These are phyloP conservation scores for Drosophila pandora DNA, from an alignment of 1,140 invertebrate genomes.

Conservation along the genomic window DNA sequence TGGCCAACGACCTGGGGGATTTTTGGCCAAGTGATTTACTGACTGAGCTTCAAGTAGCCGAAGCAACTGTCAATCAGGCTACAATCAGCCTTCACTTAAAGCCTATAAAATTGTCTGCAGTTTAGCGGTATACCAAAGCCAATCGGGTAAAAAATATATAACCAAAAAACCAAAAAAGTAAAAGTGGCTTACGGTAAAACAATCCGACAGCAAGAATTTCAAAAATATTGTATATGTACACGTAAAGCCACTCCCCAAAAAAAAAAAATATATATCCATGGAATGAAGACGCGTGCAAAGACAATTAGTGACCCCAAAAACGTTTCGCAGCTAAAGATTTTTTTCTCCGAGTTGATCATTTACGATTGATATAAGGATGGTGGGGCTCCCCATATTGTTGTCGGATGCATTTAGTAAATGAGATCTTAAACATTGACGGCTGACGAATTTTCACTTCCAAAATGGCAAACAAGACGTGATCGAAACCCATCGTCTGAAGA, in stretches of 20 bases:
- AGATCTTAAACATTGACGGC: slow-evolving; percentile 54
- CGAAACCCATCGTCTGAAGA: slow-evolving; percentile 26
- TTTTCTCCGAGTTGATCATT: slow-evolving; percentile 52
- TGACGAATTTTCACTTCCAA: slow-evolving; percentile 55
- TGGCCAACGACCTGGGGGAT: slow-evolving; percentile 7
- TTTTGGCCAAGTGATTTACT: slow-evolving; percentile 65
- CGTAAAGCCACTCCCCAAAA: slow-evolving; percentile 52
- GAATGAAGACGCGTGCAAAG: slow-evolving; percentile 52
- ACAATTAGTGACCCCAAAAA: slow-evolving; percentile 79
- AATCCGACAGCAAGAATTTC: slow-evolving; percentile 53
- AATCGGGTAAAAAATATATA: slow-evolving; percentile 17
- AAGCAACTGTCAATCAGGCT: slow-evolving; percentile 73
- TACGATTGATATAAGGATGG: slow-evolving; percentile 55
- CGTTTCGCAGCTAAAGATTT: slow-evolving; percentile 71
- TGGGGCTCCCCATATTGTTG: slow-evolving; percentile 27
- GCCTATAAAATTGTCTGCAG: slow-evolving; percentile 75
- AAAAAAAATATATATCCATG: slow-evolving; percentile 22
- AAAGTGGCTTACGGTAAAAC: slow-evolving; percentile 79
- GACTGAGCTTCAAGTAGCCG: slow-evolving; percentile 75
- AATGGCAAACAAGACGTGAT: slow-evolving; percentile 53
- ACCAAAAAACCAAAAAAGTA: slow-evolving; percentile 57
- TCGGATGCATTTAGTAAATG: slow-evolving; percentile 74
- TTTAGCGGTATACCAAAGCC: slow-evolving; percentile 48
- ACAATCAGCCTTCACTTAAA: slow-evolving; percentile 77
- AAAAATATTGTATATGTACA: slow-evolving; percentile 7